Evolutionary conservation across 2,113 vertebrate species (phyloP).

Genomic region (Rhodinocichla rosea): DNA sequence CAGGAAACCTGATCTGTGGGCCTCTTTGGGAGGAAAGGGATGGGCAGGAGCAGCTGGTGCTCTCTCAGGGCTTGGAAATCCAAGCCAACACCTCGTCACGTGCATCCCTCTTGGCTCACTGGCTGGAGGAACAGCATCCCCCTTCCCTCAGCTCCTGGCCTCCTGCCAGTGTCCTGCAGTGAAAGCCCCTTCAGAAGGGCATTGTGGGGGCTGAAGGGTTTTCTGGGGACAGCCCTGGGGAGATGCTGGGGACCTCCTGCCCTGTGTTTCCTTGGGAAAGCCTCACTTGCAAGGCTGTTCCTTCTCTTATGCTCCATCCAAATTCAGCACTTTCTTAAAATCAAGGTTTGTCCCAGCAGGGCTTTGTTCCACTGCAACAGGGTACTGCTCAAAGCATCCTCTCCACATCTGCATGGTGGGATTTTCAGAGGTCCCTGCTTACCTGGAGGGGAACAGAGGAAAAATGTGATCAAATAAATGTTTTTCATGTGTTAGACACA

Average conservation of each 20-base stretch:
- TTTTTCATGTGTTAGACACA: not conserved
- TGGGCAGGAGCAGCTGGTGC: slow-evolving; percentile 59
- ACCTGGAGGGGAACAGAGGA: not conserved
- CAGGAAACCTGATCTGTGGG: slow-evolving; percentile 12
- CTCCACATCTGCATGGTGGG: not conserved
- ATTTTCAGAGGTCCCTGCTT: not conserved
- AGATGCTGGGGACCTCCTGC: not conserved
- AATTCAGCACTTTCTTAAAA: not conserved
- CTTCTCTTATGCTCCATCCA: not conserved
- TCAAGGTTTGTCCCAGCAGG: not conserved
- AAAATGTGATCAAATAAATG: not conserved
- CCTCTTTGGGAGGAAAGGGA: slow-evolving; percentile 21
- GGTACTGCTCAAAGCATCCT: not conserved
- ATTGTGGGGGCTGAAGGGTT: not conserved
- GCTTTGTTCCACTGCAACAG: not conserved
- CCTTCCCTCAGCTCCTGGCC: not conserved
- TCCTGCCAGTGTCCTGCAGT: not conserved
- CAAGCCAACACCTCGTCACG: slow-evolving; percentile 22
- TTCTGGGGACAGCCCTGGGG: not conserved
- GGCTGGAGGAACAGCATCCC: not conserved
- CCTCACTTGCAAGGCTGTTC: not conserved
- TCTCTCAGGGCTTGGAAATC: slow-evolving; percentile 2
- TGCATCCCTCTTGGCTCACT: not conserved
- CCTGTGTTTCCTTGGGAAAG: not conserved
- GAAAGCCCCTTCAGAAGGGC: not conserved